Evolutionary conservation across 2,888 invertebrate species (phyloP).

Genomic region (Lamproptera curius): DNA sequence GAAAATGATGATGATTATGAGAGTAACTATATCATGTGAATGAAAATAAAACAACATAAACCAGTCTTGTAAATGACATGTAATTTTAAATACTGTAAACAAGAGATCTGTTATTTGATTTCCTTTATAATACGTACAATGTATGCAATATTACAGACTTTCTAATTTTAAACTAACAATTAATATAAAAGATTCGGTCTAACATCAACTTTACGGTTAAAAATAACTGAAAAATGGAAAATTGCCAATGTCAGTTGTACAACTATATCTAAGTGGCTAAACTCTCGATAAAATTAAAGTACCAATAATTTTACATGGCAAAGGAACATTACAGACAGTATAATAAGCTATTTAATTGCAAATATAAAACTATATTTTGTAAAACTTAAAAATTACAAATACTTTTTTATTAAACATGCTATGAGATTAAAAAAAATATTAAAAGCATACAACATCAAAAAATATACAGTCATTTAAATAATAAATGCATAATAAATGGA

Average conservation of each 20-base stretch:
- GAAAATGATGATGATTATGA: too few species aligned
- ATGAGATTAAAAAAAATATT: conserved; percentile 39
- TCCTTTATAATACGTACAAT: conserved; percentile 48
- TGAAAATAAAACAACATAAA: conserved; percentile 79
- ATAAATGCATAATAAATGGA: conserved; percentile 47
- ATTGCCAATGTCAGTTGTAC: conserved; percentile 9
- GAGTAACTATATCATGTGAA: too few species aligned
- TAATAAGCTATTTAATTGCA: conserved; percentile 38
- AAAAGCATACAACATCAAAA: conserved; percentile 48
- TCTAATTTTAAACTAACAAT: conserved; percentile 26
- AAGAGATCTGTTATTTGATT: conserved; percentile 70
- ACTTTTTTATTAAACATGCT: conserved; percentile 38
- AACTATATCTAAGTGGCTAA: conserved; percentile 27
- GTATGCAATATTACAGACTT: conserved; percentile 32
- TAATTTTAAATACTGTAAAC: conserved; percentile 77
- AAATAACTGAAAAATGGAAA: conserved; percentile 14
- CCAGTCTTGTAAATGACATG: conserved; percentile 75
- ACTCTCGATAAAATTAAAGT: conserved; percentile 27
- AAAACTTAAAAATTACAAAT: conserved; percentile 34
- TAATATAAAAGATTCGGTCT: conserved; percentile 19
- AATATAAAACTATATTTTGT: conserved; percentile 29
- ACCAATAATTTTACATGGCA: conserved; percentile 26
- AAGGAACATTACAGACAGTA: conserved; percentile 42
- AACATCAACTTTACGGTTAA: conserved; percentile 16
- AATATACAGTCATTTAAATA: conserved; percentile 41